Base-by-base conservation (phyloP, 2,888 invertebrate species). In the Drosophila diplacantha region DNA sequence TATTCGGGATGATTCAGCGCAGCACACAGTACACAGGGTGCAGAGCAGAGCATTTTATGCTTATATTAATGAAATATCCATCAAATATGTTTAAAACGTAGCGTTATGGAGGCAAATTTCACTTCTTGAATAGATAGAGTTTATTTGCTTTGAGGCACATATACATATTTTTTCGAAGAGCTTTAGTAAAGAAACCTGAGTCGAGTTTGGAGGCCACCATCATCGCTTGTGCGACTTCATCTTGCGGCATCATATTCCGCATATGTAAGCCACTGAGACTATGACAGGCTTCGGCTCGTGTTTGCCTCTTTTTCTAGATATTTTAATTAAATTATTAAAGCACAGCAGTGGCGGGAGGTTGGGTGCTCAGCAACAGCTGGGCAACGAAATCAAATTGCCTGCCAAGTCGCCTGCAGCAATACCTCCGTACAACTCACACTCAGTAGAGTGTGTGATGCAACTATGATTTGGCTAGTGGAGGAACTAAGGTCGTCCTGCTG, bases 251-350 rank as follows among this genome's bases (percentile, higher is more conserved):
- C 34, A 24, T 7, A 12, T 34, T 24, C 14, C 18, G 24, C 14
- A 20, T 35, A 26, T 35, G 51, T n/a, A 35, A 34, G 24, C 18
- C 47, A 34, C 46, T 14, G 34, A 49, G 50, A 43, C 26, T 24
- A 49, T 22, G 31, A 65, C 57, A 50, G 62, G 57, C 66, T 69
- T 60, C 53, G 11, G 12, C 4, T 18, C 18, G 18, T 44, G 44
- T 53, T 56, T 47, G 39, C 1, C 31, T 41, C 38, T 47, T 43
- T 50, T 39, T 6, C 3, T 16, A 41, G 68, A 71, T 69, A 71
- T 69, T 78, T 82, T 73, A 80, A 81, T 78, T 81, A 64, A 79
- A 76, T 79, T 79, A 76, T 76, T 81, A 71, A 60, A 57, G 44
- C 51, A 24, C 39, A n/a, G 37, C 44, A 11, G 26, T 12, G 29